Evolutionary conservation across 2,113 vertebrate species (phyloP), one percentile per base, ranked within the genome.

Genomic region (Gnathonemus longibarbis): DNA sequence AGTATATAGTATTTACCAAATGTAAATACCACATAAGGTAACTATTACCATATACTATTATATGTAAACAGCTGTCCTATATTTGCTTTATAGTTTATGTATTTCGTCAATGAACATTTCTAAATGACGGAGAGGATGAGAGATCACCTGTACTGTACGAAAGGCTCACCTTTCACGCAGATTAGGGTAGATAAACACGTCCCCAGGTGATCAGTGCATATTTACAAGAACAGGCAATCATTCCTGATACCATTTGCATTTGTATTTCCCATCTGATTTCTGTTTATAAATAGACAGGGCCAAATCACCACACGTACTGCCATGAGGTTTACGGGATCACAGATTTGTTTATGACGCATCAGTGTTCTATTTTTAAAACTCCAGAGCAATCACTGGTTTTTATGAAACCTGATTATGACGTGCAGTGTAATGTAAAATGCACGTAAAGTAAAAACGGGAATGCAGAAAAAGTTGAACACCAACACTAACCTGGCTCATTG

Each of bases 241-340:
- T 35, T 90, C 21, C 13, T 49, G 80, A 48, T 90, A 21, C n/a
- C 27, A 53, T 84, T 39, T 66, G 42, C 53, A 17, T 66, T 39
- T 86, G 89, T 48, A 62, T 35, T 58, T 86, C 80, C 31, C 89
- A 48, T 24, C 39, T 84, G 89, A 46, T 46, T 45, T 83, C 74
- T 7, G 46, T 48, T 46, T 62, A 80, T 52, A 52, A 53, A 53
- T 83, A 74, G 24, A 9, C 9, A 21, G 3, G 21, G 45, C 21
- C 45, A 48, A 48, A 84, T 48, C 13, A 31, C 27, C 50, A 87
- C 49, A 35, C 27, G 27, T 56, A 27, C 15, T 56, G 85, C 35
- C 45, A 84, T n/a, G 45, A 31, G n/a, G 5, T 13, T 24, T 46
- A 48, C 6, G 0, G 39, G 39, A 48, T 48, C n/a, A 24, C 19